Evolutionary conservation across 2,888 invertebrate genomes (phyloP).

Genomic region (Cordylochernes scorpioides): DNA sequence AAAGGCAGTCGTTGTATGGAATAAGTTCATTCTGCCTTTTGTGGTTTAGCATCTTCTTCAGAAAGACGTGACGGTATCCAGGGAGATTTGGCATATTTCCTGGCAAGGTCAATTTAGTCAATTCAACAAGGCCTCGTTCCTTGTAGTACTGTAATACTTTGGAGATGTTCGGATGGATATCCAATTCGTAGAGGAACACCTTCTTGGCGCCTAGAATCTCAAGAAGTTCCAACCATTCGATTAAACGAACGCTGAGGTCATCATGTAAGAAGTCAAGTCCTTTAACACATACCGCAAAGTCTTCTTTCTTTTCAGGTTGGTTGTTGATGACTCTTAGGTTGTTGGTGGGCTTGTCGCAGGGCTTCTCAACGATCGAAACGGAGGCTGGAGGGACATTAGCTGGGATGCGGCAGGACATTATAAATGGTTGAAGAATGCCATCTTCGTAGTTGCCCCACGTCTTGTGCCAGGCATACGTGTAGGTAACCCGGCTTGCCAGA

Average conservation of each 20-base stretch:
- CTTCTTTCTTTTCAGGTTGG: slow-evolving; percentile 37
- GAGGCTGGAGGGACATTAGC: slow-evolving; percentile 26
- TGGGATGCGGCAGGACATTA: slow-evolving; percentile 64
- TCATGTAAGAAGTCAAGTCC: slow-evolving; percentile 75
- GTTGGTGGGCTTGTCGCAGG: slow-evolving; percentile 54
- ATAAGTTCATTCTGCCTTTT: slow-evolving; percentile 41
- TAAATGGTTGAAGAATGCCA: slow-evolving; percentile 64
- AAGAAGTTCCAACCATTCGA: slow-evolving; percentile 80
- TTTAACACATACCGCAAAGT: slow-evolving; percentile 75
- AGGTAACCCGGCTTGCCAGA: too few relatives aligned
- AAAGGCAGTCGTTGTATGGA: slow-evolving; percentile 48
- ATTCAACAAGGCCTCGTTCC: slow-evolving; percentile 25
- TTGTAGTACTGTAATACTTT: slow-evolving; percentile 39
- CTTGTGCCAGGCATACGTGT: slow-evolving; percentile 76
- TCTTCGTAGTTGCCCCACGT: slow-evolving; percentile 84
- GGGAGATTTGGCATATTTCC: slow-evolving; percentile 26
- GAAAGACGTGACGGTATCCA: slow-evolving; percentile 20
- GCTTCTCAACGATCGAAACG: slow-evolving; percentile 54
- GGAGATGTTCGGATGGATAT: slow-evolving; percentile 61
- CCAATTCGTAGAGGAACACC: slow-evolving; percentile 60
- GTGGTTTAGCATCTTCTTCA: slow-evolving; percentile 32
- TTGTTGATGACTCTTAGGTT: slow-evolving; percentile 56
- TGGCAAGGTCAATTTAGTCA: slow-evolving; percentile 30
- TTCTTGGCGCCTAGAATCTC: slow-evolving; percentile 64
- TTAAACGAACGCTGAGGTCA: slow-evolving; percentile 57